These are phyloP conservation scores for Erithacus rubecula DNA, from an alignment of 2,797 vertebrate species.

Conservation along the genomic window DNA sequence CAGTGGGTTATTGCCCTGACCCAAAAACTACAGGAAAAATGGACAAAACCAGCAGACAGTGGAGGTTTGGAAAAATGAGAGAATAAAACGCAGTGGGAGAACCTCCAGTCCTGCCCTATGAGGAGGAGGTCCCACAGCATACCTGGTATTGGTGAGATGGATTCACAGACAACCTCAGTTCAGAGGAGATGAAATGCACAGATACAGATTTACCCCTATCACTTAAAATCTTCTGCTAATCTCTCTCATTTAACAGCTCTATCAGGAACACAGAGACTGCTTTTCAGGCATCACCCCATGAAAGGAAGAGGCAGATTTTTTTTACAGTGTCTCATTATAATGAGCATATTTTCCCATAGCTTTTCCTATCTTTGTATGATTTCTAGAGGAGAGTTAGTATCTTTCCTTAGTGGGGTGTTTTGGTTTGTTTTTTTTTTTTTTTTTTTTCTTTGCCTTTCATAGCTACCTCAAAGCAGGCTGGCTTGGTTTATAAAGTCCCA, in stretches of 20 bases:
- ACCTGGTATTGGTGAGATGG: not conserved
- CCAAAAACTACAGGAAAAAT: not conserved
- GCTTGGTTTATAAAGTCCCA: not conserved
- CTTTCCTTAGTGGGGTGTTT: not conserved
- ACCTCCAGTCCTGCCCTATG: not conserved
- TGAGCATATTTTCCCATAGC: not conserved
- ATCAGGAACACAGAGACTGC: not conserved
- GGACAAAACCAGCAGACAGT: not conserved
- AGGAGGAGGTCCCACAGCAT: not conserved
- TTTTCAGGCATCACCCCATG: not conserved
- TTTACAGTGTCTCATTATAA: not conserved
- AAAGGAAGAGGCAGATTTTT: not conserved
- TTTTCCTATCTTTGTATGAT: not conserved
- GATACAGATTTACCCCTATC: not conserved
- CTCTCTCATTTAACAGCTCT: not conserved
- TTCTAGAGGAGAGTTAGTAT: not conserved
- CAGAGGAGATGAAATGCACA: not conserved
- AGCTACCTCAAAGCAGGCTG: not conserved
- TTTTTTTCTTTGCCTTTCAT: not conserved
- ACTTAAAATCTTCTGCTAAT: not conserved
- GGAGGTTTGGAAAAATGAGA: not conserved
- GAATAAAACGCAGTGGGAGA: not conserved
- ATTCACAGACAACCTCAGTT: not conserved
- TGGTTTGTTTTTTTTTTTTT: not conserved
- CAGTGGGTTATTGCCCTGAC: not conserved